Evolutionary conservation across 1,140 invertebrate species (phyloP).

Genomic region (Halesus radiatus): DNA sequence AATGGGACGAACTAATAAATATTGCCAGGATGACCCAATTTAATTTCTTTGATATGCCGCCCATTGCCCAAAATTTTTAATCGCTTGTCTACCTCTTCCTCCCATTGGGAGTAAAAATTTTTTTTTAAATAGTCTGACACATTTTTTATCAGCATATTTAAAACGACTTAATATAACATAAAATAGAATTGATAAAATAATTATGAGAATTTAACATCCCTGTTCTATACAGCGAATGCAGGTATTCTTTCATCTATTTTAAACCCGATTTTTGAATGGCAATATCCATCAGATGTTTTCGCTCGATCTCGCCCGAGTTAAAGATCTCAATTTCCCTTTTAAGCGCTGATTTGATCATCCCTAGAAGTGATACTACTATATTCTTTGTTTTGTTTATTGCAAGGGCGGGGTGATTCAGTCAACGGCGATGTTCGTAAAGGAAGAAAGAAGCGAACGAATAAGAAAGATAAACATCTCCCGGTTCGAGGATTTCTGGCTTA

Average conservation of each 20-base stretch:
- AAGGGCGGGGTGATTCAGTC: not conserved
- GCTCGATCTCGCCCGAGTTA: conserved; percentile 7
- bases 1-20: too few species aligned
- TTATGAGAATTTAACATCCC: too few species aligned
- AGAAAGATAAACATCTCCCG: not conserved
- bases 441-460: not conserved
- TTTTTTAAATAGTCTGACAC: too few species aligned
- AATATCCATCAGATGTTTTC: conserved; percentile 21
- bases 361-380: not conserved
- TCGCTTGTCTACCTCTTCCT: too few species aligned
- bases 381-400: conserved; percentile 24
- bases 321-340: conserved; percentile 23
- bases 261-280: conserved; percentile 8
- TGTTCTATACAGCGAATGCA: too few species aligned
- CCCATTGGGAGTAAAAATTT: too few species aligned
- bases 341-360: conserved; percentile 3
- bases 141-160: too few species aligned
- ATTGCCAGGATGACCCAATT: too few species aligned
- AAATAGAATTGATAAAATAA: too few species aligned
- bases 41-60: too few species aligned
- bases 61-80: too few species aligned
- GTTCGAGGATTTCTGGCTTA: conserved; percentile 6
- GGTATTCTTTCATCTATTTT: not conserved
- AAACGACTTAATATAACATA: too few species aligned
- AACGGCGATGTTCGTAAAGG: not conserved